phyloP scores from a whole-genome alignment of 2,113 vertebrate genomes.

The Tricholaema leucomelas region DNA sequence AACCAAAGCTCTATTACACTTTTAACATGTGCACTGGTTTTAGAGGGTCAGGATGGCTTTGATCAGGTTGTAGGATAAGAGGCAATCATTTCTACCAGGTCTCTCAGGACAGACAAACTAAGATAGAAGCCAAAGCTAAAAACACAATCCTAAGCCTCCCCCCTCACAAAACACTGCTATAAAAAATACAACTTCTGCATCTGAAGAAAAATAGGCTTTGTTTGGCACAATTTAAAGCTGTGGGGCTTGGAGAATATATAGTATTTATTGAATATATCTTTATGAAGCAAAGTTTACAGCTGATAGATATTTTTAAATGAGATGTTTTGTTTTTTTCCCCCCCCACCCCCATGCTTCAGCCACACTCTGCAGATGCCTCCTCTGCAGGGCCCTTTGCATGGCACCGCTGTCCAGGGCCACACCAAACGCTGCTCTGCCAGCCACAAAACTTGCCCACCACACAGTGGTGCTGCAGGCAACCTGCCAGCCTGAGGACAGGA shows the following conservation, averaged over 20 bases:
- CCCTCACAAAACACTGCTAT: constrained; percentile 2
- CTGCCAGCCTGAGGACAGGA: rapidly evolving
- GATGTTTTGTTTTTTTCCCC: rapidly evolving
- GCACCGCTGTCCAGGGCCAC: not conserved
- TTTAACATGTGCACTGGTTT: not conserved
- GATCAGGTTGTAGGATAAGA: not conserved
- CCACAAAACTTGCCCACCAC: not conserved
- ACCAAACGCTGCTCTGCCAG: not conserved
- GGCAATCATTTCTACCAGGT: not conserved
- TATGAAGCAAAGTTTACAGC: not conserved
- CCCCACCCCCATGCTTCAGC: not conserved
- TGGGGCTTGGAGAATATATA: constrained; percentile 23
- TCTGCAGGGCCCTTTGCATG: rapidly evolving
- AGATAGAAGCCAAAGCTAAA: not conserved
- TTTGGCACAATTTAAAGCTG: constrained; percentile 18
- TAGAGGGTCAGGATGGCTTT: not conserved
- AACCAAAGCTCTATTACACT: not conserved
- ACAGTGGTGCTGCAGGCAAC: rapidly evolving
- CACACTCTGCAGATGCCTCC: not conserved
- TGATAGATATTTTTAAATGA: not conserved
- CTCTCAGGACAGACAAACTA: constrained; percentile 20
- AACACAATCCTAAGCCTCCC: not conserved
- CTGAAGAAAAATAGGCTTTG: constrained; percentile 45
- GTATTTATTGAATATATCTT: constrained; percentile 42
- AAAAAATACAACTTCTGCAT: constrained; percentile 60